A percentile compares a stretch with the other conserved stretches of the same genome.
Conservation (phyloP, 2,888 invertebrate genomes). For the Ariolimax columbianus region DNA sequence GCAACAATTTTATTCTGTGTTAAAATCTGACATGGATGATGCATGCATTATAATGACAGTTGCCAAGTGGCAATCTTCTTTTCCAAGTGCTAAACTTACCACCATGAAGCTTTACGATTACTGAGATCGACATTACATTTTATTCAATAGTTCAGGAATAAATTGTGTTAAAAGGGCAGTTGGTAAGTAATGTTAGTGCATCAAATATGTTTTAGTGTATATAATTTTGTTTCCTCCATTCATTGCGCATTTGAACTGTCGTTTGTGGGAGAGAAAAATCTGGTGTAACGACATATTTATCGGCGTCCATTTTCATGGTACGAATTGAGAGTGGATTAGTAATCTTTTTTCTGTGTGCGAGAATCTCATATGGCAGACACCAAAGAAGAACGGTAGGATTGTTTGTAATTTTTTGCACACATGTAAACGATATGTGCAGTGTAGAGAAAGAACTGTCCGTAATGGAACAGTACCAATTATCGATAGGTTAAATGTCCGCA, state of each 20-base stretch:
- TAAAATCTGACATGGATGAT: neutral
- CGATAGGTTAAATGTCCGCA: neutral
- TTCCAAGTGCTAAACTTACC: neutral
- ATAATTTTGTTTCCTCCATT: neutral
- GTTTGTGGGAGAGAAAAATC: neutral
- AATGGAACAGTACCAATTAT: neutral
- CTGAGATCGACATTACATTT: neutral
- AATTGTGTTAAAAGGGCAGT: neutral
- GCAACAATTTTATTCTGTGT: too few relatives aligned
- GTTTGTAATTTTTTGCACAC: conserved; percentile 20
- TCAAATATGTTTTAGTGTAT: neutral
- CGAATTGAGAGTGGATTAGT: conserved; percentile 12
- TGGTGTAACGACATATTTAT: conserved; percentile 13
- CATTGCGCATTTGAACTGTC: neutral
- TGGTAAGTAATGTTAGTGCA: neutral
- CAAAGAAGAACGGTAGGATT: conserved; percentile 27
- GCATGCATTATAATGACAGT: neutral
- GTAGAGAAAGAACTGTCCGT: too few relatives aligned
- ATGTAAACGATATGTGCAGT: neutral
- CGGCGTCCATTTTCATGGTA: conserved; percentile 23
- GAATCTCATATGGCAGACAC: conserved; percentile 12
- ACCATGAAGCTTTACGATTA: neutral
- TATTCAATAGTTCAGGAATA: neutral
- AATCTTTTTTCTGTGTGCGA: conserved; percentile 27
- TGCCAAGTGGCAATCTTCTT: conserved; percentile 13